Conservation (phyloP, 2,888 invertebrate genomes). For the Phasia obesa region DNA sequence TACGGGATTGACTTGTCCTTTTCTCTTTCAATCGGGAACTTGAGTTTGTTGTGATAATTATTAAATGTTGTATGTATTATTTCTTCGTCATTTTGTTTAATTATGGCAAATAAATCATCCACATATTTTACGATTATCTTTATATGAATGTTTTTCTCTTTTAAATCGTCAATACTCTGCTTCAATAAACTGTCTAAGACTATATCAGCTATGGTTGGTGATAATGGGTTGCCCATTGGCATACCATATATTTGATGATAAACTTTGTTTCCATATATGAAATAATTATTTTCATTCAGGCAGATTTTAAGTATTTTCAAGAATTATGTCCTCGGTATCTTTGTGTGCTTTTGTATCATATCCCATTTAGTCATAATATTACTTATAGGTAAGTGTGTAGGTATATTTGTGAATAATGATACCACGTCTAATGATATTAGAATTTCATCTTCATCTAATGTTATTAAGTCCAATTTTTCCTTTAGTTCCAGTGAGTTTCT, state of each 20-base stretch:
- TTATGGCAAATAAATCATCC: too few relatives aligned
- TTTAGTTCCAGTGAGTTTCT: conserved; percentile 1
- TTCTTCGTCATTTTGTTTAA: not conserved
- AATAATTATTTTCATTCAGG: not conserved
- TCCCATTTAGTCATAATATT: not conserved
- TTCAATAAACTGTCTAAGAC: too few relatives aligned
- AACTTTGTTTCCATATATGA: not conserved
- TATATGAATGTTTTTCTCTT: not conserved
- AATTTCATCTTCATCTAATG: not conserved
- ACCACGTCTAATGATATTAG: not conserved
- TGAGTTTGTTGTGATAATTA: too few relatives aligned
- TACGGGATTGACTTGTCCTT: not conserved
- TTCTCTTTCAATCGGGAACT: not conserved
- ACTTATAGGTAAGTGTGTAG: not conserved
- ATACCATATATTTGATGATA: not conserved
- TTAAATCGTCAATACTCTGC: not conserved
- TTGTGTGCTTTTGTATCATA: not conserved
- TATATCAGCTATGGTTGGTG: too few relatives aligned
- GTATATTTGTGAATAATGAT: not conserved
- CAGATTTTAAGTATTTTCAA: not conserved
- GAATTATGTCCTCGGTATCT: not conserved
- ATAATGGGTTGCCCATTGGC: not conserved
- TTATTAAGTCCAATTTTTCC: not conserved
- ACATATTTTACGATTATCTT: not conserved
- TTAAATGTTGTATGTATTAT: not conserved